Evolutionary conservation across 1,140 invertebrate genomes (phyloP), one percentile per base, ranked within the genome.

Genomic region (Drosophila dunni): DNA sequence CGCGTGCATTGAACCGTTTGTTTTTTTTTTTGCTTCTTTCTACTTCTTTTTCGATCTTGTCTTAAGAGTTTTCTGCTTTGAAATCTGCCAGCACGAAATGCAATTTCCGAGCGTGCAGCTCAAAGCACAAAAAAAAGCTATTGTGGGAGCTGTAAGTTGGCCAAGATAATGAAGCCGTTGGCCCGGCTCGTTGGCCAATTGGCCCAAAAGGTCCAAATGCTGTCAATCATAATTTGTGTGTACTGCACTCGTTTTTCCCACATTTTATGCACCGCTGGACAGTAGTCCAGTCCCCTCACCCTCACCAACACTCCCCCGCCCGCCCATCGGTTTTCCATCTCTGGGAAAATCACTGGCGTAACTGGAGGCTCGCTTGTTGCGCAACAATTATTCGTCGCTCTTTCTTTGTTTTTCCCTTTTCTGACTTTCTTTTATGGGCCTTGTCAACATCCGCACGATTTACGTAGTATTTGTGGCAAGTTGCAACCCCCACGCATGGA

Each of bases 311-410:
- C 65, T 45, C 68, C 76, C 60, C 15, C 48, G 60, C 46, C 44
- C 15, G 57, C 62, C 79, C 77, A 56, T 76, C 54, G 48, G 9
- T n/a, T 8, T 17, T 10, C 10, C 34, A 13, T n/a, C 40, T 45
- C 50, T 88, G 84, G 84, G 84, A 88, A 88, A 88, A 88, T 88
- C 84, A 73, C 73, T 84, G 84, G 77, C 77, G 64, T 73, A 78
- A 63, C 72, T 86, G 67, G 38, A 70, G 46, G 56, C 20, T 54
- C 58, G 53, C 79, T 78, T 82, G 69, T 86, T 88, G 77, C 69
- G 64, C 84, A 83, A 88, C 84, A 88, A 88, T 88, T 88, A 88
- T 65, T 62, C 69, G 73, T 60, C 48, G 44, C 15, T n/a, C 11
- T 11, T 36, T 33, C 3, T 42, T 42, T 57, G 38, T 1, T 9